Evolutionary conservation across 1,140 invertebrate genomes (phyloP).

Genomic region (Drosophila trapezifrons): DNA sequence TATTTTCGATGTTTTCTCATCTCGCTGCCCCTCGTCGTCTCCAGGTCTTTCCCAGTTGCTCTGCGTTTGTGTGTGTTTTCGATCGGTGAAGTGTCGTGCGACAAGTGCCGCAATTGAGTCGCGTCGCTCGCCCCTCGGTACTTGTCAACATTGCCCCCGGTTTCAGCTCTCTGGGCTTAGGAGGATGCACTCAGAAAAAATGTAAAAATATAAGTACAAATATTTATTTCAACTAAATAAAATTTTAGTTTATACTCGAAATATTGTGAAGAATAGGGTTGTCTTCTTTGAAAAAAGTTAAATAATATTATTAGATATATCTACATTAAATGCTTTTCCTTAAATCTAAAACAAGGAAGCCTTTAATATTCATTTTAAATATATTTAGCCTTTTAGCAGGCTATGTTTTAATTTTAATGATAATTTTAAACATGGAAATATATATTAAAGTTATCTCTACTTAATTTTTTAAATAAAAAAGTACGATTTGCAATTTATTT

Average conservation of each 20-base stretch:
- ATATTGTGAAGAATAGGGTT: no score
- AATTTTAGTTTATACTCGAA: no score
- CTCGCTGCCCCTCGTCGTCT: conserved; percentile 12
- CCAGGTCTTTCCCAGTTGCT: background rate
- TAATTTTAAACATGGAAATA: no score
- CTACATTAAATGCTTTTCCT: no score
- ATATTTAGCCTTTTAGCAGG: fast-evolving
- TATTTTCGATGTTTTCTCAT: conserved; percentile 47
- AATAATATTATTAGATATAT: no score
- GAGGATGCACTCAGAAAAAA: background rate
- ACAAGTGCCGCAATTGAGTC: conserved; percentile 81
- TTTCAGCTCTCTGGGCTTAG: background rate
- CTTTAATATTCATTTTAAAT: no score
- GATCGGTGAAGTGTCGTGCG: conserved; percentile 70
- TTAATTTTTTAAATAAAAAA: background rate
- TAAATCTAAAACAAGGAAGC: no score
- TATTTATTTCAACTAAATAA: no score
- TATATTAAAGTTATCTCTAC: fast-evolving
- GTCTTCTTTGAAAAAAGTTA: no score
- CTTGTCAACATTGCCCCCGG: conserved; percentile 55
- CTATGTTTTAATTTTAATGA: no score
- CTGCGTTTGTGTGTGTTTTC: conserved; percentile 11
- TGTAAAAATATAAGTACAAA: background rate
- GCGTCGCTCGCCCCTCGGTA: conserved; percentile 50
- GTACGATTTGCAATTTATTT: background rate